These are phyloP conservation scores for Megalops atlanticus DNA, from an alignment of 2,113 vertebrate species.

Conservation along the genomic window DNA sequence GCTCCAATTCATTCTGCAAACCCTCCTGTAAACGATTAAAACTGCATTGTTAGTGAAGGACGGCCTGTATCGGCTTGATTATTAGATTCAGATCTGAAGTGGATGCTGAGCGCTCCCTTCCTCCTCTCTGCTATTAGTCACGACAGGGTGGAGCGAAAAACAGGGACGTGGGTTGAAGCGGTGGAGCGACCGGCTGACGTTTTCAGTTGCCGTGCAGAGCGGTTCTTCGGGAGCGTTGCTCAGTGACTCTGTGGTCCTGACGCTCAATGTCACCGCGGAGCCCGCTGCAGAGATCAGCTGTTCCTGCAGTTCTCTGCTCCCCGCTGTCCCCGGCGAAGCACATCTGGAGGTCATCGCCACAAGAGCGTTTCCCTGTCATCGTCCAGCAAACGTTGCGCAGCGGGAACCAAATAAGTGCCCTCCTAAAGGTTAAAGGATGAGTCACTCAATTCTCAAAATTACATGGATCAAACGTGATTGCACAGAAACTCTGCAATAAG, in stretches of 20 bases:
- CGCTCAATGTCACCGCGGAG: slow-evolving; percentile 36
- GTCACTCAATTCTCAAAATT: too few relatives aligned
- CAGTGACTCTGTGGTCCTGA: slow-evolving; percentile 7
- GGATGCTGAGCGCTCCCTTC: background rate
- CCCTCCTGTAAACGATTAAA: background rate
- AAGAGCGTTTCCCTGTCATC: background rate
- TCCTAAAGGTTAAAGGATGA: too few relatives aligned
- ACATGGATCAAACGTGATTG: too few relatives aligned
- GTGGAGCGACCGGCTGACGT: background rate
- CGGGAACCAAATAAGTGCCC: too few relatives aligned
- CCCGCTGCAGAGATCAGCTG: background rate
- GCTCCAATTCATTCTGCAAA: background rate
- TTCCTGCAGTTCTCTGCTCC: slow-evolving; percentile 1
- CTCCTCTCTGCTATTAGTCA: too few relatives aligned
- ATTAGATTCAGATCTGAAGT: background rate
- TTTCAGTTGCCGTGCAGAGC: background rate
- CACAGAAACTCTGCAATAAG: too few relatives aligned
- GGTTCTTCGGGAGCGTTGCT: background rate
- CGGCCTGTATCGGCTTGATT: background rate
- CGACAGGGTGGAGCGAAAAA: too few relatives aligned
- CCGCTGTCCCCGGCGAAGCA: slow-evolving; percentile 11
- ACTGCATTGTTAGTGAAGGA: background rate
- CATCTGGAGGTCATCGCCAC: slow-evolving; percentile 33
- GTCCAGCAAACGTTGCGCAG: background rate
- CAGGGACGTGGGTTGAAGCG: too few relatives aligned